Evolutionary conservation across 1,140 invertebrate species (phyloP), one percentile per base, ranked within the genome.

Genomic region (Physella acuta): DNA sequence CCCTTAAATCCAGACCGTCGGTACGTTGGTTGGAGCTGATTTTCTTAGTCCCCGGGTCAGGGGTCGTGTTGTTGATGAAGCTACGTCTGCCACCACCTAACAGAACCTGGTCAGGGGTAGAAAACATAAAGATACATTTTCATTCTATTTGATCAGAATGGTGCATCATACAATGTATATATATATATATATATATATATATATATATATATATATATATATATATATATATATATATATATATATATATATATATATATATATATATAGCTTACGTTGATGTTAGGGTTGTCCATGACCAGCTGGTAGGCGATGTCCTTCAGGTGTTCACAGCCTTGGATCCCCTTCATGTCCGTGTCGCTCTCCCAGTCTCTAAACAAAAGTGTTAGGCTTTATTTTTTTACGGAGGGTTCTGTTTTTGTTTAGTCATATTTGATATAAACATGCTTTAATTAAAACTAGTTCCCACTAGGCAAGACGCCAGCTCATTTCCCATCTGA

Each of bases 281-380:
- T 77, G 61, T 81, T 74, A 0, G 66, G 65, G 31, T 79, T 79
- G 37, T 79, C 74, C 20, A 78, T 68, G 2, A 83, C 56, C 4
- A 85, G 73, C 60, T 85, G 83, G 5, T 58, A 31, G n/a, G 86
- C 86, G n/a, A 87, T 87, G 71, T 87, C 86, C 49, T 76, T 77
- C 55, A 72, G 75, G 58, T 78, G 89, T 88, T 68, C 63, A 8
- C 72, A 75, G 4, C 31, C 28, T n/a, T 20, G 2, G 0, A 70
- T 72, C 8, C 77, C 60, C 3, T 71, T 68, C 44, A 76, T 72
- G 24, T 75, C 64, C n/a, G 64, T 49, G 60, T 84, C 81, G 31
- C 71, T 72, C 67, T 86, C 85, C 84, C 84, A 86, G 55, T 84
- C 58, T 33, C 85, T 61, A 14, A 39, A 28, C 52, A 14, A n/a